Conservation (phyloP, 2,888 invertebrate genomes). For the Entomobrya proxima region DNA sequence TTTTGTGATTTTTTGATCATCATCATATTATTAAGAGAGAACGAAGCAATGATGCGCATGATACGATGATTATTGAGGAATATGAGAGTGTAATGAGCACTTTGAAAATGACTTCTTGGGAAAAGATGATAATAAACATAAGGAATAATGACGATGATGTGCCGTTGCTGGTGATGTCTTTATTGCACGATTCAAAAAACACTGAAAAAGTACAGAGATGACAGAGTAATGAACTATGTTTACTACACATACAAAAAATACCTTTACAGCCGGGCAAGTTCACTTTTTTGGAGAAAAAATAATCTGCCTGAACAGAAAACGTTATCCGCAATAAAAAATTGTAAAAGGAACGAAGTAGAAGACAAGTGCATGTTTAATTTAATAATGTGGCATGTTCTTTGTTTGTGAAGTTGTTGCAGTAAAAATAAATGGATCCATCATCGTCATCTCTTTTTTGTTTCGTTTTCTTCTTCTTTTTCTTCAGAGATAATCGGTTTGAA, state of each 20-base stretch:
- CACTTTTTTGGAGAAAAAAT: not conserved
- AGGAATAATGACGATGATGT: not conserved
- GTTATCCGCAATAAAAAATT: conserved; percentile 7
- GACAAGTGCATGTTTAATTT: conserved; percentile 21
- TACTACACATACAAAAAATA: not conserved
- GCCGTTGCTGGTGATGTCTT: conserved; percentile 20
- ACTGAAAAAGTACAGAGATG: not conserved
- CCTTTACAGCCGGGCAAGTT: not conserved
- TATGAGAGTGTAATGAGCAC: not conserved
- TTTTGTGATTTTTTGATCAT: too few relatives aligned
- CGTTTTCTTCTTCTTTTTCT: too few relatives aligned
- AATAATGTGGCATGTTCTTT: conserved; percentile 17
- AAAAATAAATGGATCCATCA: conserved; percentile 40
- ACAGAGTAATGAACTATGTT: conserved; percentile 58
- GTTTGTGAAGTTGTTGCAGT: not conserved
- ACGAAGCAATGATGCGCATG: not conserved
- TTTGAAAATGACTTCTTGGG: conserved; percentile 10
- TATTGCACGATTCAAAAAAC: conserved; percentile 1
- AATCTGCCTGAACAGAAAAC: not conserved
- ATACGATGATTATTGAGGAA: conserved; percentile 6
- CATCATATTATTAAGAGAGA: too few relatives aligned
- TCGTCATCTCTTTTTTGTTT: not conserved
- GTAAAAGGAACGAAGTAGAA: not conserved
- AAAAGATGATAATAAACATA: not conserved
- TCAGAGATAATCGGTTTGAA: conserved; percentile 19